Evolutionary conservation across 2,797 vertebrate genomes (phyloP).

Genomic region (Sardinella longiceps): DNA sequence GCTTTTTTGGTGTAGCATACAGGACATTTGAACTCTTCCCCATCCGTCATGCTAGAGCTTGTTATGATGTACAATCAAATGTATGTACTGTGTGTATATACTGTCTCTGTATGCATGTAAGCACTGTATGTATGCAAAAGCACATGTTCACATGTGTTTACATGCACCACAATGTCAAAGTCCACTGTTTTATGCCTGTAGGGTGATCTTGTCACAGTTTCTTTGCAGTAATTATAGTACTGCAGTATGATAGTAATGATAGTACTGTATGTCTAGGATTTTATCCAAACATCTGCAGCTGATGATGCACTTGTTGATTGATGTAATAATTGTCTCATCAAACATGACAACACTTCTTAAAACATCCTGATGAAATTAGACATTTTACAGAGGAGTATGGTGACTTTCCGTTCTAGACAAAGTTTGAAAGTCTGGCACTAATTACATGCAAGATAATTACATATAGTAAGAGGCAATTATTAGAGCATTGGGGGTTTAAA

Average conservation of each 20-base stretch:
- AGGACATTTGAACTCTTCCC: too few relatives aligned
- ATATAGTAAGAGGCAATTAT: background rate
- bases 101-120: too few relatives aligned
- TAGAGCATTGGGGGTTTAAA: background rate
- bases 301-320: background rate
- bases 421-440: background rate
- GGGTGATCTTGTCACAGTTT: too few relatives aligned
- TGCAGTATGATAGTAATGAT: background rate
- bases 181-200: too few relatives aligned
- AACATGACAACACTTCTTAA: background rate
- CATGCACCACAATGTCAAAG: too few relatives aligned
- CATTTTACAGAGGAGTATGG: background rate
- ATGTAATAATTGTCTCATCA: slow-evolving; percentile 1
- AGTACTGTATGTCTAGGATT: background rate
- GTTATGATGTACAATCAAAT: too few relatives aligned
- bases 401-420: background rate
- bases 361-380: background rate
- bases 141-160: too few relatives aligned
- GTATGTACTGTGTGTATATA: too few relatives aligned
- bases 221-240: too few relatives aligned
- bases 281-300: background rate
- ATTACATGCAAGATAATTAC: background rate
- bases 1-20: too few relatives aligned
- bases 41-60: too few relatives aligned
- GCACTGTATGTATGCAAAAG: too few relatives aligned